Conservation (phyloP, 2,797 vertebrate genomes). For the Microctenopoma stevenorrisi region DNA sequence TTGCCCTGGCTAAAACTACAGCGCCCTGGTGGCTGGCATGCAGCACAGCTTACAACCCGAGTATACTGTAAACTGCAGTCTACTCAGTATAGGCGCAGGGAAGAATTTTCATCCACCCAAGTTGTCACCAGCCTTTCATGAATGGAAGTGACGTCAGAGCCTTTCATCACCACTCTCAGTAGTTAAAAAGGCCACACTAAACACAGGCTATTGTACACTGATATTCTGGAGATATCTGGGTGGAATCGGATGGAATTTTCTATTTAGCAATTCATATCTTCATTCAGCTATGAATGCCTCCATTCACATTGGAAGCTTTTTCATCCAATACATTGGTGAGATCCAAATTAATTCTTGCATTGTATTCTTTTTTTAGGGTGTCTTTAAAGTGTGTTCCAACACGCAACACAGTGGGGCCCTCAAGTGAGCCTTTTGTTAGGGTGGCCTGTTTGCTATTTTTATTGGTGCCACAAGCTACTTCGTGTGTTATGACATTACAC, state of each 20-base stretch:
- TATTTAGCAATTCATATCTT: constrained; percentile 4
- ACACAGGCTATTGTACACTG: constrained; percentile 46
- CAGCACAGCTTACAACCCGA: constrained; percentile 61
- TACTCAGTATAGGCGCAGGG: constrained; percentile 57
- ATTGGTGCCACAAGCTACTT: constrained; percentile 71
- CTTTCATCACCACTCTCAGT: constrained; percentile 62
- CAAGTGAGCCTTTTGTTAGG: constrained; percentile 60
- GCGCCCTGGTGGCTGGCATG: constrained; percentile 50
- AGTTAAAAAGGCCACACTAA: constrained; percentile 57
- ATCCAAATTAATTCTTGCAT: constrained; percentile 5
- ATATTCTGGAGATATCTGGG: constrained; percentile 61
- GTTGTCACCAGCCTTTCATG: constrained; percentile 65
- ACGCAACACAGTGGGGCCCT: constrained; percentile 37
- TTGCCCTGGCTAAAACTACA: constrained; percentile 75
- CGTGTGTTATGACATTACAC: constrained; percentile 60
- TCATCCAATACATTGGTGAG: constrained; percentile 1
- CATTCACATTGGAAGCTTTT: background rate
- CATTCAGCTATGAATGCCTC: background rate
- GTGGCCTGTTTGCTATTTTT: constrained; percentile 68
- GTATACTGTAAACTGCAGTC: constrained; percentile 32
- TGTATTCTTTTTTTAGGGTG: background rate
- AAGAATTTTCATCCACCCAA: constrained; percentile 69
- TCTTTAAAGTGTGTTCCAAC: constrained; percentile 27
- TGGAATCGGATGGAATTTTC: constrained; percentile 15
- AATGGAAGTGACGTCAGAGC: constrained; percentile 65